Percentiles rank a stretch among this genome's conserved stretches.
These are phyloP conservation scores for Telenomus remus DNA, from an alignment of 1,140 invertebrate species.

Conservation along the genomic window DNA sequence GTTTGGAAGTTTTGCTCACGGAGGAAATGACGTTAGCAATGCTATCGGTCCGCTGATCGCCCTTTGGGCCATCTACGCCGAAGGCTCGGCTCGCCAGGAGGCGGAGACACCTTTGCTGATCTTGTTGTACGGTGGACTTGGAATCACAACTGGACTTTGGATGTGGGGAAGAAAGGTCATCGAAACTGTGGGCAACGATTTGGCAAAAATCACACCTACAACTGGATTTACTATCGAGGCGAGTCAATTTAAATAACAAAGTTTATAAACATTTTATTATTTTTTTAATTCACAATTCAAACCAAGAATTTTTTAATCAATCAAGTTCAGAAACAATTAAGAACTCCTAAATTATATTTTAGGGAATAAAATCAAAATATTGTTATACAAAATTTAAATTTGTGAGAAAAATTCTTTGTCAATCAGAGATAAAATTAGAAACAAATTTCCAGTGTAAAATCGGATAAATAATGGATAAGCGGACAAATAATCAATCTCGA, in stretches of 20 bases:
- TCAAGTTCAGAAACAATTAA: too few relatives aligned
- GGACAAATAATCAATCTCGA: neutral
- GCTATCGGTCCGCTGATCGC: slow-evolving; percentile 97
- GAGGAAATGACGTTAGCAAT: slow-evolving; percentile 98
- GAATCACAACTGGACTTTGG: slow-evolving; percentile 96
- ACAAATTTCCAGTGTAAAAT: too few relatives aligned
- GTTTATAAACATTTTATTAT: too few relatives aligned
- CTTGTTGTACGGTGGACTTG: slow-evolving; percentile 94
- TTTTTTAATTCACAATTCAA: too few relatives aligned
- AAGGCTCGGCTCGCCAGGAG: slow-evolving; percentile 86
- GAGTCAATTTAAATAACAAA: too few relatives aligned
- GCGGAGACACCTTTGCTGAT: slow-evolving; percentile 93
- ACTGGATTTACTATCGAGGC: slow-evolving; percentile 81
- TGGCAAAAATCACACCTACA: slow-evolving; percentile 96
- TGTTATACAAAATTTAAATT: too few relatives aligned
- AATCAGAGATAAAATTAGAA: too few relatives aligned
- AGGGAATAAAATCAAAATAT: too few relatives aligned
- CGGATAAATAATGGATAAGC: too few relatives aligned
- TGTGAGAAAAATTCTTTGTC: too few relatives aligned
- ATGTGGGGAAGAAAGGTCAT: slow-evolving; percentile 96
- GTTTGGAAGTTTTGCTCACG: slow-evolving; percentile 98
- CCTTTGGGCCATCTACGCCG: slow-evolving; percentile 90
- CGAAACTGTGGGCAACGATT: slow-evolving; percentile 95
- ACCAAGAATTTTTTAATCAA: too few relatives aligned
- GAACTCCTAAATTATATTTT: too few relatives aligned